phyloP scores from a whole-genome alignment of 1,140 invertebrate species.

The Hypsibius dujardini region DNA sequence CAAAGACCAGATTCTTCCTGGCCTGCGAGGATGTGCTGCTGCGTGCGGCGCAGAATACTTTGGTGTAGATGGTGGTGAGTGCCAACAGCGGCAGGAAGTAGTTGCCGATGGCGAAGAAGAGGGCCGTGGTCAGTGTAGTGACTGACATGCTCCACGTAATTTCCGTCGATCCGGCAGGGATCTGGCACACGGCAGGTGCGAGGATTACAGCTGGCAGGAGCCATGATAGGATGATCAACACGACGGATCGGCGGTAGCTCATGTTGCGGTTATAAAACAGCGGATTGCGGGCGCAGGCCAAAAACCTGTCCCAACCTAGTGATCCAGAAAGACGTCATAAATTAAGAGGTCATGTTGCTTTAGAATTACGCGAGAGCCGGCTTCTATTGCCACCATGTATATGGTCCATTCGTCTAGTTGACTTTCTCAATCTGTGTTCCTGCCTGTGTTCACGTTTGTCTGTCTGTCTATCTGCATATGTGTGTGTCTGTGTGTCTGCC shows the following conservation, averaged over 20 bases:
- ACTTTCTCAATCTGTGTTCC: no score
- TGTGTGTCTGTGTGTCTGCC: no score
- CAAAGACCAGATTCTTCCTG: background rate
- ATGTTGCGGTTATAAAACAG: background rate
- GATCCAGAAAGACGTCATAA: no score
- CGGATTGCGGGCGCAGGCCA: conserved; percentile 2
- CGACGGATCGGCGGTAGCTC: background rate
- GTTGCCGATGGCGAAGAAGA: background rate
- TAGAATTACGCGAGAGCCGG: no score
- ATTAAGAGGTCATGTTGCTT: no score
- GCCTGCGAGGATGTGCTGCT: background rate
- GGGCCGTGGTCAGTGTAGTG: background rate
- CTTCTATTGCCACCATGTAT: no score
- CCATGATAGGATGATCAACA: background rate
- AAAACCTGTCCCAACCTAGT: background rate
- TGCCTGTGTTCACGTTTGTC: no score
- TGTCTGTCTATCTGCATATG: no score
- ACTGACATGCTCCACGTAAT: background rate
- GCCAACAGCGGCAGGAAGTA: background rate
- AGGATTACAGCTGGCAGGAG: background rate
- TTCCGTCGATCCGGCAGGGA: background rate
- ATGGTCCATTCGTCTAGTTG: no score
- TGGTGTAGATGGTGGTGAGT: conserved; percentile 1
- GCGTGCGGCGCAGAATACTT: background rate
- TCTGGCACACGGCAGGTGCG: background rate